phyloP scores from a whole-genome alignment of 2,888 invertebrate genomes.

The Eumacrocentrus americanus region DNA sequence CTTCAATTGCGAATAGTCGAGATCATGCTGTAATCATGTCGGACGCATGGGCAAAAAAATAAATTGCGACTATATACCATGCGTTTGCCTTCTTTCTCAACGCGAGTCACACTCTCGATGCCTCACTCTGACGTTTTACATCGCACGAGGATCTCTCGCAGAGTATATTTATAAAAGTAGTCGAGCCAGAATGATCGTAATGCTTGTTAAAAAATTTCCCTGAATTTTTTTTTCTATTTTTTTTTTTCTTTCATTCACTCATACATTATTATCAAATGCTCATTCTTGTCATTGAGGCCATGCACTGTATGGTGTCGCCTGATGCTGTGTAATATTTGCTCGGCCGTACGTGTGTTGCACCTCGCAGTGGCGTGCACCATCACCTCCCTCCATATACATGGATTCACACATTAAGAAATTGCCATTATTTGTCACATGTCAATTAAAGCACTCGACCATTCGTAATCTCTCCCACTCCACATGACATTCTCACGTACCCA shows the following conservation, averaged over 20 bases:
- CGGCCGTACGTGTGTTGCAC: neutral
- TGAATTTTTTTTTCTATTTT: neutral
- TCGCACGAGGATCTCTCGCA: neutral
- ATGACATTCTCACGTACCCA: neutral
- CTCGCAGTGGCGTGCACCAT: no score
- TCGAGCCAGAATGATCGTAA: neutral
- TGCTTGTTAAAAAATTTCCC: no score
- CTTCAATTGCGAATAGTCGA: slow-evolving; percentile 25
- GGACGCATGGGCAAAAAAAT: neutral
- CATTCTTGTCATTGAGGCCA: neutral
- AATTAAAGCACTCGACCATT: slow-evolving; percentile 26
- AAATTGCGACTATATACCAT: neutral
- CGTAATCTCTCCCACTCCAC: slow-evolving; percentile 10
- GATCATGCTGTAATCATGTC: slow-evolving; percentile 2
- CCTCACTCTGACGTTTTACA: neutral
- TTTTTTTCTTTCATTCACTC: neutral
- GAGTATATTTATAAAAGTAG: no score
- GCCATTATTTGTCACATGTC: neutral
- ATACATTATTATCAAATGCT: neutral
- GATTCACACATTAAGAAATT: no score
- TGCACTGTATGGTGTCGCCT: slow-evolving; percentile 9
- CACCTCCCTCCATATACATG: no score
- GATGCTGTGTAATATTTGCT: slow-evolving; percentile 14
- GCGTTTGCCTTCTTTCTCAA: slow-evolving; percentile 5
- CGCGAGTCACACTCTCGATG: neutral